Base-by-base conservation (phyloP, 2,113 vertebrate genomes). In the Pica pica region DNA sequence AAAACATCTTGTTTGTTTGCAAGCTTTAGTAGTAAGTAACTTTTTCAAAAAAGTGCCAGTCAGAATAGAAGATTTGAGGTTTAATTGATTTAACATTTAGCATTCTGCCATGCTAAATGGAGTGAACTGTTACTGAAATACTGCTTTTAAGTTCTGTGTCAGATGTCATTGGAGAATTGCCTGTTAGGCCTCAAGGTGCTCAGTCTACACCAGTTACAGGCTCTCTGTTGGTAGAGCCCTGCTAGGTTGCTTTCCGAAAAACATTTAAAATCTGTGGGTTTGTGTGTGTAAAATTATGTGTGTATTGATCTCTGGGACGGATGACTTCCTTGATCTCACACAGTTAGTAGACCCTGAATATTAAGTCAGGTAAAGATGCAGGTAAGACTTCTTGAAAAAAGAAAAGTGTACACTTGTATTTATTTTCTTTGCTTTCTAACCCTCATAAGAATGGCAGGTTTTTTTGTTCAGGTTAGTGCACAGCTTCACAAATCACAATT, bases 361-460 rank as follows among this genome's bases (percentile, higher is more conserved):
- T 86, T 71, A 71, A 41, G 20, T 50, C n/a, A n/a, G 23, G 26
- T 78, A 41, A 89, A 52, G 41, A 49, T 80, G 9, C 11, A 65
- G 31, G 5, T 94, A 83, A 69, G 64, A 61, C 17, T n/a, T 61
- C 10, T 19, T 11, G 5, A 33, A 74, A 41, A 35, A 49, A 23
- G 4, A n/a, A 20, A 47, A 10, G 9, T 13, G 7, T 69, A 27
- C 11, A 21, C 4, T 30, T 50, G 2, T 28, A 11, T 74, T 60
- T 75, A 42, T 91, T 91, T 79, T 85, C 9, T 56, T 61, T 93
- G 20, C 42, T 71, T 68, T 82, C 41, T 73, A 67, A 70, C 22
- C 4, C 7, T 33, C 3, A 1, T 60, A 31, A 82, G 22, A 73
- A 41, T 9, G 5, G 11, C 41, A 6, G 0, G n/a, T n/a, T n/a